Conservation (phyloP, 2,888 invertebrate species). For the Mythimna ferrago region DNA sequence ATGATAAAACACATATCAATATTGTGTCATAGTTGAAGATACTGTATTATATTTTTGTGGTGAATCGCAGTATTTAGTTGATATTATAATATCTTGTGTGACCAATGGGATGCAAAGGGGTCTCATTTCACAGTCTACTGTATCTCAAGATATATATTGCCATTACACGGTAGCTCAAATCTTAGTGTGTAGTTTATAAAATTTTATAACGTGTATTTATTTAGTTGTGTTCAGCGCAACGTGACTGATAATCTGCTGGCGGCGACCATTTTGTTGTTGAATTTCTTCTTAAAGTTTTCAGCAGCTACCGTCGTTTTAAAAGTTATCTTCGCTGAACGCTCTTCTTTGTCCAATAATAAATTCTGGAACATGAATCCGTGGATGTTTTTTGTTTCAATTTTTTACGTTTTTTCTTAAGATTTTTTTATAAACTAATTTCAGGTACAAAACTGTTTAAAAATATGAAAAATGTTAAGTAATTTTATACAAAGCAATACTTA, state of each 20-base stretch:
- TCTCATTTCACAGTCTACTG: background rate
- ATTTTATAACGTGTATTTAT: background rate
- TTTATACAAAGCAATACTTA: constrained; percentile 44
- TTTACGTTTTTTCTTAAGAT: constrained; percentile 19
- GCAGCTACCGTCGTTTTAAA: constrained; percentile 83
- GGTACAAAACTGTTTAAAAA: constrained; percentile 46
- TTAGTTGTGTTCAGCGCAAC: constrained; percentile 63
- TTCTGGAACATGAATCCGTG: constrained; percentile 84
- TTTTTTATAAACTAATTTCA: constrained; percentile 14
- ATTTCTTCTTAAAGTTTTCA: constrained; percentile 84
- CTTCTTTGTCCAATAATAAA: constrained; percentile 84
- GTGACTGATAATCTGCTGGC: constrained; percentile 84
- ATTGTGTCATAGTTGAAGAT: background rate
- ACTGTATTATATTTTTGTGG: background rate
- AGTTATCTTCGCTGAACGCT: constrained; percentile 82
- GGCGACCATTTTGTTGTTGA: constrained; percentile 88
- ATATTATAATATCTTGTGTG: background rate
- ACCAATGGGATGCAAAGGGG: background rate
- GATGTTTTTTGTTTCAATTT: constrained; percentile 51
- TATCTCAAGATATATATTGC: background rate
- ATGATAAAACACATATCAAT: background rate
- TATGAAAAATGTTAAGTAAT: constrained; percentile 72
- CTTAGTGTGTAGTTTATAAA: background rate
- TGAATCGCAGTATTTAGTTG: background rate
- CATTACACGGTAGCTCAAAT: background rate